Percentiles rank a stretch among this genome's conserved stretches.
Conservation (phyloP, 2,113 vertebrate genomes). For the Pao palembangensis region DNA sequence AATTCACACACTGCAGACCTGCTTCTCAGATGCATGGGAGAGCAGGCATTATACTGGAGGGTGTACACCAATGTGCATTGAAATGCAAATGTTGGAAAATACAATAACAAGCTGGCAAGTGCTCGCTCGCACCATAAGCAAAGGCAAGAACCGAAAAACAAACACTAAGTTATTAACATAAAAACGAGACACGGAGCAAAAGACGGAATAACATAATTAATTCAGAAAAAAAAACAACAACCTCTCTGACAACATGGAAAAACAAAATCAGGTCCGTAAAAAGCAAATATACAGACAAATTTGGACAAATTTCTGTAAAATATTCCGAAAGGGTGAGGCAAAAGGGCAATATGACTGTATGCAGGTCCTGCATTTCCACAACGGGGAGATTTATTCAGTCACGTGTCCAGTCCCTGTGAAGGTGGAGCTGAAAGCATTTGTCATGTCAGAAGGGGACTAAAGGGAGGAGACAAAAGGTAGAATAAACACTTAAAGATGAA, state of each 20-base stretch:
- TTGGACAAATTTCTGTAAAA: too few species aligned
- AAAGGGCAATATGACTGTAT: neutral
- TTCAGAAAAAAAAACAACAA: neutral
- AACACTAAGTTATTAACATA: constrained; percentile 9
- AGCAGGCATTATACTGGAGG: neutral
- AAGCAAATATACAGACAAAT: neutral
- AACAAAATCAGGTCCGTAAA: neutral
- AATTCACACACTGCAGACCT: neutral
- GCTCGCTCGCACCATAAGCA: neutral
- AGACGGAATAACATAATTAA: neutral
- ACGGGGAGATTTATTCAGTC: constrained; percentile 68
- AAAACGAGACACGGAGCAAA: constrained; percentile 7
- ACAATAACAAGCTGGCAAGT: neutral
- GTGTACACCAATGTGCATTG: neutral
- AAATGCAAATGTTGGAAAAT: neutral
- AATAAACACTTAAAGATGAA: constrained; percentile 7
- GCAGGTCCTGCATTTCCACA: constrained; percentile 36
- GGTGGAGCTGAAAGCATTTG: constrained; percentile 65
- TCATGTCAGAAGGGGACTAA: constrained; percentile 46
- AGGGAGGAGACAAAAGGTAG: constrained; percentile 4
- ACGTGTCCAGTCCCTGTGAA: constrained; percentile 57
- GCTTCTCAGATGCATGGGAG: neutral
- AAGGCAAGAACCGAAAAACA: constrained; percentile 1
- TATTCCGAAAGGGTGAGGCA: neutral
- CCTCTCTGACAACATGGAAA: neutral